Evolutionary conservation across 2,888 invertebrate species (phyloP).

Genomic region (Trachelus stipa): DNA sequence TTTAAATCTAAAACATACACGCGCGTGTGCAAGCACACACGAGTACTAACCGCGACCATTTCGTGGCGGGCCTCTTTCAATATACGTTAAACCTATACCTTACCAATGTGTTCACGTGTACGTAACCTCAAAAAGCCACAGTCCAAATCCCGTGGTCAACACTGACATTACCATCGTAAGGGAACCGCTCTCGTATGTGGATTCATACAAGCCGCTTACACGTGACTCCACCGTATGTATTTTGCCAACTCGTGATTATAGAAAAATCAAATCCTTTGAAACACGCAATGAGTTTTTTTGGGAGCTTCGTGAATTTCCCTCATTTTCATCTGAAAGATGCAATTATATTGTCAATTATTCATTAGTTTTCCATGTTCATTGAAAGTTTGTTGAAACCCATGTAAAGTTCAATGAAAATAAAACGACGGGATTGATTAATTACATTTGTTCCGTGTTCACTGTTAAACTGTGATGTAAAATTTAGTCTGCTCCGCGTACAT

Average conservation of each 20-base stretch:
- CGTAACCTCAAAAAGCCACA: slow-evolving; percentile 28
- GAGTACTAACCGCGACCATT: neutral
- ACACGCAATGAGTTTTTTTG: neutral
- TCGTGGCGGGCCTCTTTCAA: neutral
- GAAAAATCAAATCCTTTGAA: neutral
- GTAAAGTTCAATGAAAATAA: neutral
- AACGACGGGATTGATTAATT: neutral
- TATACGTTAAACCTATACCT: slow-evolving; percentile 17
- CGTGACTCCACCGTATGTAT: slow-evolving; percentile 18
- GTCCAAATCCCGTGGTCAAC: slow-evolving; percentile 25
- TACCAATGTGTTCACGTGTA: slow-evolving; percentile 26
- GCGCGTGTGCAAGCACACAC: slow-evolving; percentile 4
- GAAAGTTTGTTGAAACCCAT: neutral
- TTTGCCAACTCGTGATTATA: neutral
- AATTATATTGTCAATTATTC: neutral
- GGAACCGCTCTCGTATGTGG: neutral
- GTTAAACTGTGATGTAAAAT: neutral
- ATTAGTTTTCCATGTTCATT: neutral
- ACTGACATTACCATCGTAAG: neutral
- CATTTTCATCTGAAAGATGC: neutral
- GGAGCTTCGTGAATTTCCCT: neutral
- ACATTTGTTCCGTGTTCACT: neutral
- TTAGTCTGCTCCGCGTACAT: neutral
- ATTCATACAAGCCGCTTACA: neutral
- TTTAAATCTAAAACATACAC: slow-evolving; percentile 50